Conservation (phyloP, 2,113 vertebrate genomes). For the Ramphastos sulfuratus region DNA sequence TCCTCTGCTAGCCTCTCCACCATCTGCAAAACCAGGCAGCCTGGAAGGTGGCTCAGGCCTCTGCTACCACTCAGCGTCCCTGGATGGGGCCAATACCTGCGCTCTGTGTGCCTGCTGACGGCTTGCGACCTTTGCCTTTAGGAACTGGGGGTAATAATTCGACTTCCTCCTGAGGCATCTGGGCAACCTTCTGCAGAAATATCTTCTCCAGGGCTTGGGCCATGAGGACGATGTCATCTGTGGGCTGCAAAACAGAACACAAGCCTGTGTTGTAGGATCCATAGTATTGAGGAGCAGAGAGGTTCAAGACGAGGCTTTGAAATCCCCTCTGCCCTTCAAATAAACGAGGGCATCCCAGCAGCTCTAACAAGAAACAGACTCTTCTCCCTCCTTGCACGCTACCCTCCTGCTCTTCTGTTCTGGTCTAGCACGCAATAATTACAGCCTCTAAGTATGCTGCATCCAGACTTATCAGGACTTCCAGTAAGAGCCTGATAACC, state of each 20-base stretch:
- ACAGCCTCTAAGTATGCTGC: not conserved
- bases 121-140: slow-evolving; percentile 88
- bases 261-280: not conserved
- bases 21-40: not conserved
- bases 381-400: not conserved
- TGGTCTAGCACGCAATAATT: not conserved
- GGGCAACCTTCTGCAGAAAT: slow-evolving; percentile 92
- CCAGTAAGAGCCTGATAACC: not conserved
- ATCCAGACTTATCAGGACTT: not conserved
- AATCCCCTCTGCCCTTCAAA: not conserved
- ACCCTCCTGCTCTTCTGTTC: not conserved
- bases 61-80: fast-evolving
- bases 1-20: not conserved
- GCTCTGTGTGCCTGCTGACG: slow-evolving; percentile 60
- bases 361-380: not conserved
- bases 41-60: not conserved
- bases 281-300: not conserved
- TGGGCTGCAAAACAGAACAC: slow-evolving; percentile 80
- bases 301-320: not conserved
- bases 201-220: slow-evolving; percentile 96
- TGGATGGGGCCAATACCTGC: slow-evolving; percentile 69
- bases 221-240: slow-evolving; percentile 98
- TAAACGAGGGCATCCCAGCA: not conserved
- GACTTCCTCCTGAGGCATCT: slow-evolving; percentile 91
- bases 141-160: slow-evolving; percentile 84